Conservation (phyloP, 2,888 invertebrate genomes). For the Erpobdella octoculata region DNA sequence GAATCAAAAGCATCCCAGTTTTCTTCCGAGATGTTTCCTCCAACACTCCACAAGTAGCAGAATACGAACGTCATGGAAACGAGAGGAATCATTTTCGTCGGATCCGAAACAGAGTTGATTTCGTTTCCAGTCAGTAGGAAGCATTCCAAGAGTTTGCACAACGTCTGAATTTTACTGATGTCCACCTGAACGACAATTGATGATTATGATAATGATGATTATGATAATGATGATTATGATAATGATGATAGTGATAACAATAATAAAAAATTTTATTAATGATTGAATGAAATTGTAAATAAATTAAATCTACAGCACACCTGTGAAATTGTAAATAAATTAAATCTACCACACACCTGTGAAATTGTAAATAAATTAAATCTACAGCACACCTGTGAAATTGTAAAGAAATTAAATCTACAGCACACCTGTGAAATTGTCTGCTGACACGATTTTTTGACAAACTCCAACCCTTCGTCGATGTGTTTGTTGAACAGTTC, state of each 20-base stretch:
- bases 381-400: no score
- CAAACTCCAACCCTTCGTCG: conserved; percentile 62
- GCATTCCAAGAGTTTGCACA: conserved; percentile 68
- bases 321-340: no score
- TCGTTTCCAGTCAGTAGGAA: conserved; percentile 61
- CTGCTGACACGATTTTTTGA: conserved; percentile 64
- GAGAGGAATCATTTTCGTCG: conserved; percentile 58
- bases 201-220: no score
- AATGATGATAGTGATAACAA: no score
- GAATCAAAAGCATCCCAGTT: conserved; percentile 66
- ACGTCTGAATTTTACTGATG: conserved; percentile 69
- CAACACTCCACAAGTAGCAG: conserved; percentile 74
- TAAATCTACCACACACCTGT: no score
- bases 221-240: no score
- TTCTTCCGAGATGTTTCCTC: conserved; percentile 70
- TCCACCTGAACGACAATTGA: conserved; percentile 69
- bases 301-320: no score
- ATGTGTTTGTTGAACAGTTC: conserved; percentile 64
- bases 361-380: no score
- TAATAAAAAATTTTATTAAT: no score
- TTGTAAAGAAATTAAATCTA: neutral
- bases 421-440: conserved; percentile 66
- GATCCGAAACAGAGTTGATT: conserved; percentile 60
- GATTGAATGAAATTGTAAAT: no score
- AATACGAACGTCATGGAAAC: conserved; percentile 72